These are phyloP conservation scores for Bicyclus anynana DNA, from an alignment of 1,140 invertebrate species.

Conservation along the genomic window DNA sequence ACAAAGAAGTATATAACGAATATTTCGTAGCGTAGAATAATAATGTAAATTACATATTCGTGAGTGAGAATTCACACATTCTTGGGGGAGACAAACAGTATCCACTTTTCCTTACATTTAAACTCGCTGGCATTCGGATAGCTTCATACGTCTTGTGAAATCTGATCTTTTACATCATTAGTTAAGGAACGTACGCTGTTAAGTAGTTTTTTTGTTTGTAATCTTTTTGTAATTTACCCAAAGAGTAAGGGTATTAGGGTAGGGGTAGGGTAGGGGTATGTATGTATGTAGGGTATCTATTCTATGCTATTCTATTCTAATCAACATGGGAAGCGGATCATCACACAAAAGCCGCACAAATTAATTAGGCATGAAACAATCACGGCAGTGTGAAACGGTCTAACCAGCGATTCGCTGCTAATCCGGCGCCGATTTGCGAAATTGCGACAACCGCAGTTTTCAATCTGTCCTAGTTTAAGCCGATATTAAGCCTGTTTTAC, in stretches of 20 bases:
- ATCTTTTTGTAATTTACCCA: no score
- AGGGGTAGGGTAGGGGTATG: no score
- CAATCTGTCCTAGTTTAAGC: conserved; percentile 1
- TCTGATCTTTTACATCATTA: no score
- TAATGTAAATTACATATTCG: background rate
- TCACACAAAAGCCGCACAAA: conserved; percentile 14
- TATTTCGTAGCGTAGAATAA: background rate
- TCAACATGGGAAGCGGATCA: background rate
- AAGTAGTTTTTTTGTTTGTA: no score
- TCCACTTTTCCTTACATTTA: background rate
- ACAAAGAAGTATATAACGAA: background rate
- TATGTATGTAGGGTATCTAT: no score
- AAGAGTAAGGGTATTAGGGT: no score
- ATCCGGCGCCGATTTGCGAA: background rate
- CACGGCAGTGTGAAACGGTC: background rate
- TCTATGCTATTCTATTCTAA: background rate
- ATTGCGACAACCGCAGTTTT: conserved; percentile 14
- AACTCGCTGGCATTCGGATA: background rate
- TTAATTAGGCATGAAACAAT: conserved; percentile 15
- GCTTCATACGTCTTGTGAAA: conserved; percentile 1
- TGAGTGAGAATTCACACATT: background rate
- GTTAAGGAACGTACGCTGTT: no score
- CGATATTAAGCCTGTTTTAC: conserved; percentile 4
- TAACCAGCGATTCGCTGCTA: conserved; percentile 3
- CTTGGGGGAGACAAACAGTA: background rate